phyloP scores from a whole-genome alignment of 2,113 vertebrate species.

The Megalops atlanticus region DNA sequence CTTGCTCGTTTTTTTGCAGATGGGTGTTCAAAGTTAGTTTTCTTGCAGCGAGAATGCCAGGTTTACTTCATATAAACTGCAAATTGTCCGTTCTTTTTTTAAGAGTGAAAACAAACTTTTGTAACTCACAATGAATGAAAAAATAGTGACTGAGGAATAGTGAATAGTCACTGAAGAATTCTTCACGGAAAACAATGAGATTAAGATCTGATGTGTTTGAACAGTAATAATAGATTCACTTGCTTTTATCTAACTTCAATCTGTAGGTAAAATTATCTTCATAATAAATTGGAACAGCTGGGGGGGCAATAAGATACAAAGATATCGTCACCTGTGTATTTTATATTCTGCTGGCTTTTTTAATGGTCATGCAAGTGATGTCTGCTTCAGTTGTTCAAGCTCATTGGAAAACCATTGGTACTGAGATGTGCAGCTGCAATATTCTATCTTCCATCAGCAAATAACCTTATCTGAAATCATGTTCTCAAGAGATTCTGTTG shows the following conservation, averaged over 20 bases:
- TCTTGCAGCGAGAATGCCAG: slow-evolving; percentile 46
- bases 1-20: slow-evolving; percentile 63
- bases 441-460: not conserved
- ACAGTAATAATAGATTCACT: too few species aligned
- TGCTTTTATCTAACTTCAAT: too few species aligned
- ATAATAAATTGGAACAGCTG: not conserved
- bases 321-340: not conserved
- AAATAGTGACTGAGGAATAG: too few species aligned
- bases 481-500: not conserved
- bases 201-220: too few species aligned
- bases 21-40: slow-evolving; percentile 85
- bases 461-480: not conserved
- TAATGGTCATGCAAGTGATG: too few species aligned
- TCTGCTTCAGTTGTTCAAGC: not conserved
- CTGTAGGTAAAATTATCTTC: not conserved
- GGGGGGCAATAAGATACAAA: not conserved
- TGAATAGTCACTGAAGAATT: too few species aligned
- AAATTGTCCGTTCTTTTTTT: slow-evolving; percentile 52
- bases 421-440: not conserved
- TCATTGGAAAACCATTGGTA: too few species aligned
- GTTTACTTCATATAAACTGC: slow-evolving; percentile 39
- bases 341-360: not conserved
- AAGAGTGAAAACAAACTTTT: slow-evolving; percentile 68
- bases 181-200: too few species aligned
- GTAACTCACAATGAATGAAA: not conserved